Conservation (phyloP, 2,888 invertebrate genomes). For the Nysson spinosus region DNA sequence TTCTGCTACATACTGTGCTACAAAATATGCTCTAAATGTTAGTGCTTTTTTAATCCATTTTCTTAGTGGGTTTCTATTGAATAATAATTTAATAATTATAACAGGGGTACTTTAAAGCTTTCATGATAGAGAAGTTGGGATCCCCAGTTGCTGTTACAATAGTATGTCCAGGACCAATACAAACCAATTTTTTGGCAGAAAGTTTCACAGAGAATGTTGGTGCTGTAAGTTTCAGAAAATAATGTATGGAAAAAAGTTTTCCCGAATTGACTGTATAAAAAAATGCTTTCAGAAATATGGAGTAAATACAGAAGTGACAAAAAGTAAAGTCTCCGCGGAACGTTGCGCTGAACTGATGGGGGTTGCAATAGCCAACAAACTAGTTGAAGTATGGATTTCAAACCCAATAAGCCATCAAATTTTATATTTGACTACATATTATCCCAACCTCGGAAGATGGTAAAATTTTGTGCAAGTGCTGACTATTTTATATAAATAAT, state of each 20-base stretch:
- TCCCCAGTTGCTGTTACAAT: slow-evolving; percentile 82
- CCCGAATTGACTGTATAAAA: too few species aligned
- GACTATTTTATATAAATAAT: not conserved
- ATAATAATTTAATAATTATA: slow-evolving; percentile 24
- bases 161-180: slow-evolving; percentile 88
- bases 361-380: slow-evolving; percentile 81
- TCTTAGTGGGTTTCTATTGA: not conserved
- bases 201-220: slow-evolving; percentile 84
- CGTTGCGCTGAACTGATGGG: slow-evolving; percentile 81
- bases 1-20: slow-evolving; percentile 85
- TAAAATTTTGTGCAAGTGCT: slow-evolving; percentile 43
- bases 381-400: slow-evolving; percentile 85
- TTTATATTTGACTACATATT: slow-evolving; percentile 61
- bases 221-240: slow-evolving; percentile 76
- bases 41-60: slow-evolving; percentile 49
- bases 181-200: slow-evolving; percentile 83
- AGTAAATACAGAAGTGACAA: slow-evolving; percentile 74
- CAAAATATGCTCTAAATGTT: slow-evolving; percentile 89
- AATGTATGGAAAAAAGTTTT: too few species aligned
- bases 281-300: slow-evolving; percentile 73
- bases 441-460: slow-evolving; percentile 63
- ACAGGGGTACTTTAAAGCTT: slow-evolving; percentile 86
- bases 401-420: slow-evolving; percentile 57
- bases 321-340: slow-evolving; percentile 79
- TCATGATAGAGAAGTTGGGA: slow-evolving; percentile 81